Evolutionary conservation across 2,888 invertebrate genomes (phyloP).

Genomic region (Pocota personata): DNA sequence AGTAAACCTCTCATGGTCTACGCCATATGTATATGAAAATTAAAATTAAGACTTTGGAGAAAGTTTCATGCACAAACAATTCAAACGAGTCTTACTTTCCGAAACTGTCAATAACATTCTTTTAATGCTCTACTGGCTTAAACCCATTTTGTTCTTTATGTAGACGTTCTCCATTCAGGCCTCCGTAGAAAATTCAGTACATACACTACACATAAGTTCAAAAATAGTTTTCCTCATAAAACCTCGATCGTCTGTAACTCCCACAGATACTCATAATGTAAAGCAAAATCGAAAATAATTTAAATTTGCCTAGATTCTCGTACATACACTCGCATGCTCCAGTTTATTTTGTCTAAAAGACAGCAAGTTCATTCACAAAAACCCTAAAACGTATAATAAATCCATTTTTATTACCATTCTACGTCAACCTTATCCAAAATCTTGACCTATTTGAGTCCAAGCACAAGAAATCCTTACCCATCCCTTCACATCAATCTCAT

Average conservation of each 20-base stretch:
- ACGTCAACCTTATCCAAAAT: constrained; percentile 25
- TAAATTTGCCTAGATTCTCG: not conserved
- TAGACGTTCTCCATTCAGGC: no score
- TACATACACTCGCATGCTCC: not conserved
- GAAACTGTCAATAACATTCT: not conserved
- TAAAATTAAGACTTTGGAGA: no score
- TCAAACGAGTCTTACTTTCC: no score
- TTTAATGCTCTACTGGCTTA: not conserved
- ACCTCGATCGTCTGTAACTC: not conserved
- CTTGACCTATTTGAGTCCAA: constrained; percentile 27
- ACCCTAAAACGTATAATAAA: constrained; percentile 4
- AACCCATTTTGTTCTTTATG: not conserved
- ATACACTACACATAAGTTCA: not conserved
- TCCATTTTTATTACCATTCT: constrained; percentile 30
- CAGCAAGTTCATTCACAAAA: constrained; percentile 4
- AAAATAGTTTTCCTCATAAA: not conserved
- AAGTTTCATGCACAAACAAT: no score
- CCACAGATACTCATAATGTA: no score
- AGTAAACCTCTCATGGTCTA: no score
- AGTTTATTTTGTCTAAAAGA: not conserved
- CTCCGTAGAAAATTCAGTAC: not conserved
- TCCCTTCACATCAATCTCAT: not conserved
- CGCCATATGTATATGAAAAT: no score
- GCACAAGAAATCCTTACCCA: not conserved
- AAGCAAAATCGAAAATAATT: not conserved